phyloP scores from a whole-genome alignment of 2,888 invertebrate species.

The Apodemia mormo region DNA sequence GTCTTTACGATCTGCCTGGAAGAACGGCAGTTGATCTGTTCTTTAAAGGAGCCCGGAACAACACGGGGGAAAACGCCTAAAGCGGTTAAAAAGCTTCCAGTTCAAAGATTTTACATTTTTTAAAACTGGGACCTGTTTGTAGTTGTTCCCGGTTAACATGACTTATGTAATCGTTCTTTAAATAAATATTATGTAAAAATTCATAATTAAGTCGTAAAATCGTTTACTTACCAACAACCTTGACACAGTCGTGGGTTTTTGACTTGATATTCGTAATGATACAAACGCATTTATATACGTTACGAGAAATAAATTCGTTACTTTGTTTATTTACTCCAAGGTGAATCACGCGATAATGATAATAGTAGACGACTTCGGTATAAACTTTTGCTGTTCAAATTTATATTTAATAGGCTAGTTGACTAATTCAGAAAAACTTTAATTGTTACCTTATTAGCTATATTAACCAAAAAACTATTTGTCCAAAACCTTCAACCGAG shows the following conservation, averaged over 20 bases:
- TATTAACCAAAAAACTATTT: too few relatives aligned
- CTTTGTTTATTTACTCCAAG: constrained; percentile 9
- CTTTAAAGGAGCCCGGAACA: too few relatives aligned
- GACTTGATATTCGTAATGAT: not conserved
- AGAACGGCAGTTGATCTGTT: too few relatives aligned
- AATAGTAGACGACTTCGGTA: not conserved
- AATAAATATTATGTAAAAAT: not conserved
- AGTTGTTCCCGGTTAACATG: not conserved
- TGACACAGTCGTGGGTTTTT: constrained; percentile 5
- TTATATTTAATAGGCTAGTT: not conserved
- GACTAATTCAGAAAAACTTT: too few relatives aligned
- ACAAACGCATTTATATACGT: not conserved
- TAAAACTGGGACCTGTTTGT: not conserved
- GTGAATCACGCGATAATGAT: constrained; percentile 4
- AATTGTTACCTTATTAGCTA: too few relatives aligned
- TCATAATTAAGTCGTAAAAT: not conserved
- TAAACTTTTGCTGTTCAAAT: not conserved
- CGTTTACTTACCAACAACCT: not conserved
- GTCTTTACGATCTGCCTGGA: too few relatives aligned
- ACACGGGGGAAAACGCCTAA: too few relatives aligned
- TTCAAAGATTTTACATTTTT: too few relatives aligned
- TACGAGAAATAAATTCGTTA: not conserved
- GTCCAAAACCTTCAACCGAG: too few relatives aligned
- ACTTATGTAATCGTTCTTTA: not conserved
- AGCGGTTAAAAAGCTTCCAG: too few relatives aligned